These are phyloP conservation scores for Troides aeacus DNA, from an alignment of 2,888 invertebrate species.

Conservation along the genomic window DNA sequence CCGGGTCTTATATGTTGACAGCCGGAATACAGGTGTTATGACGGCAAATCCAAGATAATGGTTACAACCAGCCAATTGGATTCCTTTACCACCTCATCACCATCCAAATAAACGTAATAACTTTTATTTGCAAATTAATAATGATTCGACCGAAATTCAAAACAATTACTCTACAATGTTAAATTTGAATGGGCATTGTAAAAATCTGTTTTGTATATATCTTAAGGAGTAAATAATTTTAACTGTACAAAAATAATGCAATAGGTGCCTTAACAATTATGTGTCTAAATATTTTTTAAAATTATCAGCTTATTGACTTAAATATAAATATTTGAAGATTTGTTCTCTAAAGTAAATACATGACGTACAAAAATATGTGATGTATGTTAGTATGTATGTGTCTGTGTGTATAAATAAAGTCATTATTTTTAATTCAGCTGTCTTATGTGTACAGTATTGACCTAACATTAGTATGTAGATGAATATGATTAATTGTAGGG, in stretches of 20 bases:
- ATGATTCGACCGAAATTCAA: not conserved
- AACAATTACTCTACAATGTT: not conserved
- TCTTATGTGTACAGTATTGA: not conserved
- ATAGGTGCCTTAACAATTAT: conserved; percentile 9
- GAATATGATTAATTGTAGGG: too few species aligned
- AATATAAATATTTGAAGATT: conserved; percentile 31
- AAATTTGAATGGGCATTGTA: not conserved
- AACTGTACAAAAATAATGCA: conserved; percentile 26
- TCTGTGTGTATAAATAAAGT: conserved; percentile 13
- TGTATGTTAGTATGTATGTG: conserved; percentile 23
- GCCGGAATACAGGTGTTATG: too few species aligned
- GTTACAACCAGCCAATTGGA: too few species aligned
- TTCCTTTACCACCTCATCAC: too few species aligned
- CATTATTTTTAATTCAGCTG: not conserved
- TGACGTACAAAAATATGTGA: conserved; percentile 44
- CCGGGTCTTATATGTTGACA: too few species aligned
- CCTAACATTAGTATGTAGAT: too few species aligned
- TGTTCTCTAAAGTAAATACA: conserved; percentile 16
- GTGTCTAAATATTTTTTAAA: conserved; percentile 10
- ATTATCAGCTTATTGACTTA: conserved; percentile 34
- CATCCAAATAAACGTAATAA: too few species aligned
- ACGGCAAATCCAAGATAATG: too few species aligned
- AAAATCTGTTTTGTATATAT: not conserved
- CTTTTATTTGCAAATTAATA: not conserved
- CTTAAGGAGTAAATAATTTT: conserved; percentile 19